Base-by-base conservation (phyloP, 35 echinoderm and acorn worm species). In the Heliocidaris tuberculata region DNA sequence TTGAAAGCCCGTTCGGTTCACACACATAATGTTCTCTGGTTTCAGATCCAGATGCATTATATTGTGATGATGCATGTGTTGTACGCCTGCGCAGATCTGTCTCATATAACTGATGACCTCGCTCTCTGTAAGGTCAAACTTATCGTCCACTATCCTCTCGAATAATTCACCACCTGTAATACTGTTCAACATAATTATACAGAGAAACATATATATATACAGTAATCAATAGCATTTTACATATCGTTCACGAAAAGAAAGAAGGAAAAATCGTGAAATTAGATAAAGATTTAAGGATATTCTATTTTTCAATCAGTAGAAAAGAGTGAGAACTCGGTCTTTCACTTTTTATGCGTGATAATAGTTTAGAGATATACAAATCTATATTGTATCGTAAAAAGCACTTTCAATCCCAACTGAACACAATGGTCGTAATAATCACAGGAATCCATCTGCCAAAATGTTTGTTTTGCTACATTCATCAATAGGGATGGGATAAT, bases 1-100 rank as follows among this genome's bases (percentile, higher is more conserved):
- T 94, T 85, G 86, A 54, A 95, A 32, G 60, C 97, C 96, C 47
- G 95, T 93, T 31, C 95, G 94, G 71, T 96, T 86, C 52, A 96
- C 94, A 50, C 97, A 98, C 93, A 98, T 94, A 56, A 98, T 97
- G 59, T 98, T 98, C 90, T 98, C 97, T 30, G 97, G 97, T 94
- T 98, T 98, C 29, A 98, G 93, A 78, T 98, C 97, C 49, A 98
- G 94, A 85, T 98, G 97, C 24, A 98, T 93, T 50, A 96, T 96
- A 29, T 96, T 94, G 9, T 91, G 78, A 32, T 96, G 52, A 52
- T 98, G 97, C 96, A 98, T 98, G 95, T 97, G 94, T 49, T 96
- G 59, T 17, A 98, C 96, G 48, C 96, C 97, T 27, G 94, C 92
- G 87, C 97, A 98, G 47, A 98, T 96, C 50, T 98, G 97, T 11